phyloP scores from a whole-genome alignment of 2,888 invertebrate genomes.

The Drosophila eohydei region DNA sequence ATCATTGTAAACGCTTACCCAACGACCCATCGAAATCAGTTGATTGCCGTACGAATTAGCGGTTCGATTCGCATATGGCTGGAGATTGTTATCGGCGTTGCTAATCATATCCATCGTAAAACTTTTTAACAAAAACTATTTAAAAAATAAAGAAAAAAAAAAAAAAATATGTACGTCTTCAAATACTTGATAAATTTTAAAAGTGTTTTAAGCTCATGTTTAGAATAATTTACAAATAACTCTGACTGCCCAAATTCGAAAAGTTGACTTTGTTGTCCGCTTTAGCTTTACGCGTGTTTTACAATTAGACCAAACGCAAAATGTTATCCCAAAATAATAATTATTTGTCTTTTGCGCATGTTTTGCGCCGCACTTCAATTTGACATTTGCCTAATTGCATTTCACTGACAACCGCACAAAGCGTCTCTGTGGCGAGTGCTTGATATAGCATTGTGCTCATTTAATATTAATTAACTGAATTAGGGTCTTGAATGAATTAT shows the following conservation, averaged over 20 bases:
- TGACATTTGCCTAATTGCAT: conserved; percentile 21
- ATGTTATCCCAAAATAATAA: neutral
- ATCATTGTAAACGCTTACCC: conserved; percentile 17
- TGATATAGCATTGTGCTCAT: conserved; percentile 7
- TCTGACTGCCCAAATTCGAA: neutral
- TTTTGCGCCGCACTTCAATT: conserved; percentile 2
- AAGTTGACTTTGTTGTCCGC: neutral
- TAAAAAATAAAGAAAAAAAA: too few species aligned
- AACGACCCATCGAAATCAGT: conserved; percentile 32
- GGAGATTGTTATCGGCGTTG: neutral
- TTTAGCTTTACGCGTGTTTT: neutral
- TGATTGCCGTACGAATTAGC: neutral
- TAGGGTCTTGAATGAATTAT: conserved; percentile 10
- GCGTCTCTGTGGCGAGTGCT: neutral
- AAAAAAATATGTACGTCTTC: neutral
- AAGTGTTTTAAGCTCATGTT: neutral
- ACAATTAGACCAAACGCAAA: neutral
- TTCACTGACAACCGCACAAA: conserved; percentile 9
- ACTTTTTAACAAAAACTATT: neutral
- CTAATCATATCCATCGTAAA: neutral
- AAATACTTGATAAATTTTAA: neutral
- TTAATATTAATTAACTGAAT: conserved; percentile 6
- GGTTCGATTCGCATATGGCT: neutral
- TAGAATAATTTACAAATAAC: neutral
- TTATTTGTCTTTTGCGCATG: neutral